Conservation (phyloP, 2,797 vertebrate species). For the Brotula barbata region DNA sequence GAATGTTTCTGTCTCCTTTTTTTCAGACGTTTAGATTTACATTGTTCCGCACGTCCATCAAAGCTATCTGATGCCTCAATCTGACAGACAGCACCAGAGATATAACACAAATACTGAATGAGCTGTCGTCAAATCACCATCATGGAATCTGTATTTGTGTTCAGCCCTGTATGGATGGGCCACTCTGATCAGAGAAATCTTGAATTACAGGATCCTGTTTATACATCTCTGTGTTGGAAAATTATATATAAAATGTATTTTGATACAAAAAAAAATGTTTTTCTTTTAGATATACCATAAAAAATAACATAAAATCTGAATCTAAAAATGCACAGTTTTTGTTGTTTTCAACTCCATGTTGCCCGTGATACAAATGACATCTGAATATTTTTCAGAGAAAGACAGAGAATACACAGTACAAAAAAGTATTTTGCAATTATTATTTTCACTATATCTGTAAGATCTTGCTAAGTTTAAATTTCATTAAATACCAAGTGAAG, state of each 20-base stretch:
- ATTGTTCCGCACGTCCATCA: conserved; percentile 64
- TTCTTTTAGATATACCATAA: no score
- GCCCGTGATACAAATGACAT: no score
- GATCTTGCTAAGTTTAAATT: neutral
- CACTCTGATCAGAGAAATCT: conserved; percentile 3
- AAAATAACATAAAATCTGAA: no score
- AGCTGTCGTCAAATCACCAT: conserved; percentile 24
- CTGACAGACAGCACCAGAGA: conserved; percentile 48
- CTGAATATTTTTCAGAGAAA: no score
- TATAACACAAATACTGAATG: conserved; percentile 25
- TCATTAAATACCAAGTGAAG: conserved; percentile 2
- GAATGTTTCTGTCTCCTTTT: conserved; percentile 33
- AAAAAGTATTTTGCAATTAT: no score
- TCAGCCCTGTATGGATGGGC: neutral
- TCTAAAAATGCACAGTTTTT: no score
- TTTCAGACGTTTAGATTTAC: conserved; percentile 53
- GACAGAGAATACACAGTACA: no score
- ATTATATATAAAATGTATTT: no score
- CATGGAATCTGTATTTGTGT: conserved; percentile 3
- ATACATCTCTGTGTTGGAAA: no score
- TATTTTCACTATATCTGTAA: conserved; percentile 12
- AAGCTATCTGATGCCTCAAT: conserved; percentile 57
- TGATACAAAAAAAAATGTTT: no score
- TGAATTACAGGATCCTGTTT: neutral
- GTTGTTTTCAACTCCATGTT: no score